Evolutionary conservation across 2,888 invertebrate species (phyloP).

Genomic region (Drosophila ezoana): DNA sequence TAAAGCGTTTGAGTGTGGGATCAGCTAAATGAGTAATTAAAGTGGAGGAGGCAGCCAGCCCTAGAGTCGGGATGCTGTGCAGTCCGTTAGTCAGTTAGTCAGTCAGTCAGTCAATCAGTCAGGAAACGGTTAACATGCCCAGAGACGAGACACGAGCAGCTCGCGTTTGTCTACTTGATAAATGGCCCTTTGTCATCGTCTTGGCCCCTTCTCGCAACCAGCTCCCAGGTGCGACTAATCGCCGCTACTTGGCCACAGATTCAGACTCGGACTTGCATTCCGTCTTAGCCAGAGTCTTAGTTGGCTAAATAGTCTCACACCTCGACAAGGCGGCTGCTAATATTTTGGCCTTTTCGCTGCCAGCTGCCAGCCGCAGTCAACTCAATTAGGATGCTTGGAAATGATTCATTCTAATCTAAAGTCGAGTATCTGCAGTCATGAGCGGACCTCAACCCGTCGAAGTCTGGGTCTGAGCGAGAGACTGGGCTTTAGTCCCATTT

Average conservation of each 20-base stretch:
- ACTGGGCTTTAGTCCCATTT: slow-evolving; percentile 45
- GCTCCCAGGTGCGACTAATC: slow-evolving; percentile 63
- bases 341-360: slow-evolving; percentile 69
- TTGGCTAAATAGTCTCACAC: slow-evolving; percentile 76
- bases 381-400: slow-evolving; percentile 78
- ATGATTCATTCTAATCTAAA: slow-evolving; percentile 79
- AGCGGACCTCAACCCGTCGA: slow-evolving; percentile 45
- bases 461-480: slow-evolving; percentile 21
- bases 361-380: slow-evolving; percentile 55
- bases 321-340: slow-evolving; percentile 66
- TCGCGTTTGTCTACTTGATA: slow-evolving; percentile 60
- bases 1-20: slow-evolving; percentile 49
- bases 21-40: slow-evolving; percentile 70
- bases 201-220: slow-evolving; percentile 35
- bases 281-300: slow-evolving; percentile 17
- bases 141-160: slow-evolving; percentile 71
- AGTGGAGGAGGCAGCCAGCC: slow-evolving; percentile 41
- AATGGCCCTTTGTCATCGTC: slow-evolving; percentile 67
- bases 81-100: slow-evolving; percentile 34
- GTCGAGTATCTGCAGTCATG: slow-evolving; percentile 78
- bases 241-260: slow-evolving; percentile 55
- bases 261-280: slow-evolving; percentile 21
- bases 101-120: slow-evolving; percentile 31
- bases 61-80: slow-evolving; percentile 22
- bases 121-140: slow-evolving; percentile 63